Base-by-base conservation (phyloP, 2,888 invertebrate genomes). In the Belgica antarctica region DNA sequence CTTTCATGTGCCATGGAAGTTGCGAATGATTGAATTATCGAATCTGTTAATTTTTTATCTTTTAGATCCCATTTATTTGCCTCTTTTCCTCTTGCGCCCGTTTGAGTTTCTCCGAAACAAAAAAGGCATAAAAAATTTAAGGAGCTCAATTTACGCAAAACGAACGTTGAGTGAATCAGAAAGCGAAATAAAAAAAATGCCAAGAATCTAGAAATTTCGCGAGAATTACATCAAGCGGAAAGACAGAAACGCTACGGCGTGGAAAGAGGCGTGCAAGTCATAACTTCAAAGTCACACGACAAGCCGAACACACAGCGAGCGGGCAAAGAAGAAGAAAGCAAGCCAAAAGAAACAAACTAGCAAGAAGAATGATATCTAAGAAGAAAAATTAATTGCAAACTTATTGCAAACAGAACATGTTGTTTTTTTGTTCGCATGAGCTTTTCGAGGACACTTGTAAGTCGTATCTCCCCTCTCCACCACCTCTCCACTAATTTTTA, bases 361-460 rank as follows among this genome's bases (percentile, higher is more conserved):
- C 52, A 52, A 19, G 22, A 52, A 22, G 7, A n/a, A n/a, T n/a
- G n/a, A n/a, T n/a, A n/a, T n/a, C n/a, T n/a, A n/a, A n/a, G n/a
- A n/a, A n/a, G n/a, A n/a, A n/a, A n/a, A n/a, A 52, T 5, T 41
- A 41, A 52, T 52, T 52, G 52, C 52, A 27, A 70, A 70, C 25
- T 59, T 41, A 28, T 68, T 68, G 59, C 59, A 59, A 68, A 57
- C 57, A 57, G 31, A 68, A 68, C 68, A 68, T 68, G 68, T 66
- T 66, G 27, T 36, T 66, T 66, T 66, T 25, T 66, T 27, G 25
- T 66, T 47, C 46, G 65, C 47, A 31, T 31, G 68, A 68, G 68
- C 52, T 68, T 68, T 57, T 68, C 68, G 68, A 68, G 68, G 68
- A 57, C 68, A 68, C 31, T 57, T 28, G 68, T 68, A 68, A 68